These are phyloP conservation scores for Acrobasis suavella DNA, from an alignment of 2,888 invertebrate species.

Conservation along the genomic window DNA sequence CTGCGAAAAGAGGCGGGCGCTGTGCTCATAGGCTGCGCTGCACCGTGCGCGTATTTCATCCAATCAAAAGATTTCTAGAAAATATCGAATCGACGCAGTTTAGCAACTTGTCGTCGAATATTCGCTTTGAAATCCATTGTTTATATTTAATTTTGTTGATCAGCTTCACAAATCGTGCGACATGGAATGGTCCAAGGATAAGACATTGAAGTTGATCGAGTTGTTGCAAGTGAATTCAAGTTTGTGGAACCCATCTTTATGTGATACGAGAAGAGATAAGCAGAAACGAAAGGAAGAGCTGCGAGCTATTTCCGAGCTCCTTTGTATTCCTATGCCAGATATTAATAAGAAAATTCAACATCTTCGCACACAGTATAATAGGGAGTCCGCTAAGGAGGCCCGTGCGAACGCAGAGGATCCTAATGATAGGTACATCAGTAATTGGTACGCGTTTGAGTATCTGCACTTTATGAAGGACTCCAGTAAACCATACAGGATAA, in stretches of 20 bases:
- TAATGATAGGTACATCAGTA: slow-evolving; percentile 76
- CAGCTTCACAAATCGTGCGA: slow-evolving; percentile 34
- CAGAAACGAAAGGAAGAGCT: slow-evolving; percentile 73
- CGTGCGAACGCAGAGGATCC: slow-evolving; percentile 76
- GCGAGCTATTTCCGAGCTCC: slow-evolving; percentile 62
- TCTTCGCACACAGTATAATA: slow-evolving; percentile 83
- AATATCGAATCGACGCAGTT: slow-evolving; percentile 32
- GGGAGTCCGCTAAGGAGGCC: slow-evolving; percentile 81
- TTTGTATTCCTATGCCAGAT: slow-evolving; percentile 69
- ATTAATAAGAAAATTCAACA: slow-evolving; percentile 84
- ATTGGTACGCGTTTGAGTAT: slow-evolving; percentile 83
- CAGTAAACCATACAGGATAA: slow-evolving; percentile 68
- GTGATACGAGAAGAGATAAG: slow-evolving; percentile 70
- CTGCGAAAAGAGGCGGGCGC: slow-evolving; percentile 1
- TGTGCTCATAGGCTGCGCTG: neutral
- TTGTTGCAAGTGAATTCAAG: slow-evolving; percentile 68
- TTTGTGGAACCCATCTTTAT: slow-evolving; percentile 71
- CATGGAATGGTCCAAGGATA: slow-evolving; percentile 80
- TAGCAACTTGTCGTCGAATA: slow-evolving; percentile 54
- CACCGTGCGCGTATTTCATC: neutral
- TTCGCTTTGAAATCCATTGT: slow-evolving; percentile 42
- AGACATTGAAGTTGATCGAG: slow-evolving; percentile 72
- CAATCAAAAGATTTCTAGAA: slow-evolving; percentile 5
- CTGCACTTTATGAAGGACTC: slow-evolving; percentile 83
- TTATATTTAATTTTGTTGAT: slow-evolving; percentile 41